phyloP scores from a whole-genome alignment of 1,140 invertebrate genomes.

The Microplitis demolitor region DNA sequence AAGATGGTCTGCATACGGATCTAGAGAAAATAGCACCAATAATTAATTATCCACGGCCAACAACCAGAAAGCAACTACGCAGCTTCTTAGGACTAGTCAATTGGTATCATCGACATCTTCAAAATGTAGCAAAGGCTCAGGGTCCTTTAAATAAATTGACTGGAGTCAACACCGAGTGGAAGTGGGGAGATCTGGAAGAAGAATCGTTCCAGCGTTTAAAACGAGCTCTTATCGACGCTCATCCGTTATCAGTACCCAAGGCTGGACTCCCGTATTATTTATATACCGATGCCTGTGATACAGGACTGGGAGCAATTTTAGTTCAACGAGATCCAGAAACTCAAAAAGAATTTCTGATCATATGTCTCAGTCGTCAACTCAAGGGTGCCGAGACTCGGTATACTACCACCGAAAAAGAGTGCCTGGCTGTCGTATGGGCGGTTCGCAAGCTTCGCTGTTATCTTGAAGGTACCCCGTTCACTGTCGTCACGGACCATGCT shows the following conservation, averaged over 20 bases:
- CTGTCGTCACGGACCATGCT: slow-evolving; percentile 52
- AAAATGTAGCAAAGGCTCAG: background rate
- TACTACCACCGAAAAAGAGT: slow-evolving; percentile 51
- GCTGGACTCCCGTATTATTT: too few species aligned
- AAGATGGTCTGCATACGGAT: background rate
- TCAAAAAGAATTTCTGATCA: background rate
- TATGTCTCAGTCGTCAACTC: background rate
- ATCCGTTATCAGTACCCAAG: too few species aligned
- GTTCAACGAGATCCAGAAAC: background rate
- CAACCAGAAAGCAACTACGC: slow-evolving; percentile 1
- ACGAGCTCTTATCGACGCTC: too few species aligned
- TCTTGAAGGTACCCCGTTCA: slow-evolving; percentile 49
- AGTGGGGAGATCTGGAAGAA: slow-evolving; percentile 12
- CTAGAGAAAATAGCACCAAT: slow-evolving; percentile 11
- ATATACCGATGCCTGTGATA: too few species aligned
- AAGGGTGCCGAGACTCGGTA: slow-evolving; percentile 34
- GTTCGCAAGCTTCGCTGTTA: slow-evolving; percentile 42
- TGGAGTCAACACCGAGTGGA: background rate
- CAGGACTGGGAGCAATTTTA: background rate
- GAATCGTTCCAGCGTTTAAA: background rate
- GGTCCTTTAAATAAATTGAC: slow-evolving; percentile 10
- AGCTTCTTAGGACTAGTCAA: background rate
- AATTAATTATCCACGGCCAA: background rate
- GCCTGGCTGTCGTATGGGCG: background rate
- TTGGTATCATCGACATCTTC: slow-evolving; percentile 15